phyloP scores from a whole-genome alignment of 2,888 invertebrate species.

The Eubasilissa splendida region DNA sequence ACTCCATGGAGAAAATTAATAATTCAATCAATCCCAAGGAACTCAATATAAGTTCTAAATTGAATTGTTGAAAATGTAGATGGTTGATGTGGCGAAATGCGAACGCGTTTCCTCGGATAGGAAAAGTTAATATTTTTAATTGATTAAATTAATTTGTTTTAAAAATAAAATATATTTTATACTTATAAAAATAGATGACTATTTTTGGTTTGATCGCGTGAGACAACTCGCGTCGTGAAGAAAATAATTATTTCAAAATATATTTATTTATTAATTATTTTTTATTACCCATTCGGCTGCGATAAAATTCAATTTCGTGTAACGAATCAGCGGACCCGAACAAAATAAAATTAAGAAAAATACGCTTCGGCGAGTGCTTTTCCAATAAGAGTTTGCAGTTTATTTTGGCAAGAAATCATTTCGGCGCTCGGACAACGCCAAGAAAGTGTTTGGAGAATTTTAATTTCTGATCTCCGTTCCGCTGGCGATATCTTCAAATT shows the following conservation, averaged over 20 bases:
- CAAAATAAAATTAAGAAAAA: neutral
- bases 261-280: neutral
- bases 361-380: neutral
- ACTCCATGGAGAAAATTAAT: too few relatives aligned
- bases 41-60: too few relatives aligned
- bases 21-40: too few relatives aligned
- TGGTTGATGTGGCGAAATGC: too few relatives aligned
- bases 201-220: too few relatives aligned
- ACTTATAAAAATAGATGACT: too few relatives aligned
- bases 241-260: neutral
- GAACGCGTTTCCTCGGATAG: too few relatives aligned
- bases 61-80: too few relatives aligned
- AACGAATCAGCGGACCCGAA: neutral
- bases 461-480: neutral
- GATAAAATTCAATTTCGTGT: neutral
- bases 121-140: too few relatives aligned
- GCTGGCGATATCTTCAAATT: neutral
- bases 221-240: too few relatives aligned
- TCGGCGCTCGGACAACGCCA: neutral
- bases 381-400: neutral
- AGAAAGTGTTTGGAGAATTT: neutral
- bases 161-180: too few relatives aligned
- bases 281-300: neutral
- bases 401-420: conserved; percentile 4
- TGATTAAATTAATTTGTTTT: too few relatives aligned